Evolutionary conservation across 2,888 invertebrate species (phyloP).

Genomic region (Cetonia aurata): DNA sequence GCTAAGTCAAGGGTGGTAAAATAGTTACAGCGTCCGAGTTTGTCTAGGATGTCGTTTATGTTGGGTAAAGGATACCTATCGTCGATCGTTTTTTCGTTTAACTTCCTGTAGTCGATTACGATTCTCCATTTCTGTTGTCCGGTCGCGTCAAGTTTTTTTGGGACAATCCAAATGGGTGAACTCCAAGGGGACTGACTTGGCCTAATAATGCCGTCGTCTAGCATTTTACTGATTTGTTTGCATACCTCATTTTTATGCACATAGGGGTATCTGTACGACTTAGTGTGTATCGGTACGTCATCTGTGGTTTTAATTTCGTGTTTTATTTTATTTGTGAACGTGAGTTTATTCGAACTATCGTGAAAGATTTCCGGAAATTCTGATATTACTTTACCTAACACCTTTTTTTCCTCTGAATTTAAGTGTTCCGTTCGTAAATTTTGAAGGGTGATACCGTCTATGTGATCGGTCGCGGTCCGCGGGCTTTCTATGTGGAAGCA

Average conservation of each 20-base stretch:
- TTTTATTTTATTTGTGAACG: conserved; percentile 36
- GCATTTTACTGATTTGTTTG: conserved; percentile 48
- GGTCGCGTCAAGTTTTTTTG: conserved; percentile 50
- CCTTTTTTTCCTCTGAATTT: conserved; percentile 38
- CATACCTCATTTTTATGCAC: conserved; percentile 53
- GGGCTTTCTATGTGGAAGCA: conserved; percentile 23
- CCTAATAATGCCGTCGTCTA: conserved; percentile 49
- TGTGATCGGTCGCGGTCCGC: background rate
- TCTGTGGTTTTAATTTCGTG: conserved; percentile 39
- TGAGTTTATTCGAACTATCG: conserved; percentile 13
- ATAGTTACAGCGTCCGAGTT: conserved; percentile 55
- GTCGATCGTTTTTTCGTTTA: conserved; percentile 56
- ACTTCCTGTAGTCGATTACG: conserved; percentile 51
- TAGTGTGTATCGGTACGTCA: conserved; percentile 47
- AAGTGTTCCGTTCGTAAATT: conserved; percentile 33
- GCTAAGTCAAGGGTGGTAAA: conserved; percentile 58
- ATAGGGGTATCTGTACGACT: conserved; percentile 53
- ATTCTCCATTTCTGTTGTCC: conserved; percentile 52
- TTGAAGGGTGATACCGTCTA: conserved; percentile 43
- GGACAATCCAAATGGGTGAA: conserved; percentile 51
- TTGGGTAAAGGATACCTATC: conserved; percentile 56
- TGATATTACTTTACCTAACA: conserved; percentile 25
- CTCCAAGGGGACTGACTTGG: conserved; percentile 48
- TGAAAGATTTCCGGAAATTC: conserved; percentile 36
- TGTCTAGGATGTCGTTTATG: conserved; percentile 56